Percentiles rank a stretch among this genome's conserved stretches.
Conservation (phyloP, 2,797 vertebrate species). For the Semotilus atromaculatus region DNA sequence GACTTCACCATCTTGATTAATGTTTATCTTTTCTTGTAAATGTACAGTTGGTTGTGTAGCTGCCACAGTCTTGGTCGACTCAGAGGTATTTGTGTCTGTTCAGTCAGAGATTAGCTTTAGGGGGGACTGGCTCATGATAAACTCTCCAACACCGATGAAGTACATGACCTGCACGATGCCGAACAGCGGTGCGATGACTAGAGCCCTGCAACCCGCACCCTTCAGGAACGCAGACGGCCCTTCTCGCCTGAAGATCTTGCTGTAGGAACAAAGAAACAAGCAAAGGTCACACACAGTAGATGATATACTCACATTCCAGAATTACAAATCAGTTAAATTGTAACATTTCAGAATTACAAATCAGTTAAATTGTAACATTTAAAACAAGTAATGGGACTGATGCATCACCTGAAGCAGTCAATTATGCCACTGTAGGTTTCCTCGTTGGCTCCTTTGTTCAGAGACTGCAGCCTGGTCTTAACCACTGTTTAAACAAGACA, state of each 20-base stretch:
- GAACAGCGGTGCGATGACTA: conserved; percentile 87
- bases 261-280: conserved; percentile 57
- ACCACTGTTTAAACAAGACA: conserved; percentile 73
- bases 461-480: conserved; percentile 84
- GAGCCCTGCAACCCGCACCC: conserved; percentile 82
- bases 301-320: background rate
- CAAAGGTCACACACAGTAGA: background rate
- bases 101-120: conserved; percentile 69
- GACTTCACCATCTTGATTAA: conserved; percentile 22
- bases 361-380: background rate
- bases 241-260: conserved; percentile 83
- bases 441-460: conserved; percentile 82
- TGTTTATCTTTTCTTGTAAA: conserved; percentile 29
- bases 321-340: background rate
- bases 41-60: conserved; percentile 67
- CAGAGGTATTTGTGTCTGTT: conserved; percentile 4
- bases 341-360: background rate
- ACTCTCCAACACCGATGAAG: conserved; percentile 83
- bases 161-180: conserved; percentile 88
- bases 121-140: conserved; percentile 77
- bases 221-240: conserved; percentile 85
- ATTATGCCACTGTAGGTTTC: conserved; percentile 81
- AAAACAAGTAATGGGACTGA: background rate
- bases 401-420: conserved; percentile 78
- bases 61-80: conserved; percentile 58